Evolutionary conservation across 2,888 invertebrate species (phyloP), one percentile per base, ranked within the genome.

Genomic region (Orthosia incerta): DNA sequence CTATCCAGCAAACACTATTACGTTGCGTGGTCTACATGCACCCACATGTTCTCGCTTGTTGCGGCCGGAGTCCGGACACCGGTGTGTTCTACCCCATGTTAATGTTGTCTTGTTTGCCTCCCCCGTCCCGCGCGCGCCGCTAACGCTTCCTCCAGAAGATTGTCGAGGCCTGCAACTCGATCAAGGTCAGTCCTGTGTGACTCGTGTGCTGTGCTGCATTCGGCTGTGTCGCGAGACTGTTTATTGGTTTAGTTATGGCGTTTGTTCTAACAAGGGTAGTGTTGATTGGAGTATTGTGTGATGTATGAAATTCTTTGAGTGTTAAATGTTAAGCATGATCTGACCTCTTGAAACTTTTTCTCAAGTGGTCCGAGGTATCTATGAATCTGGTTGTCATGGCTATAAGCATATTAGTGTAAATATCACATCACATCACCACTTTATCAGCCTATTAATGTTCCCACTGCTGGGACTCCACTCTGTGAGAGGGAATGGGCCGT

Each of bases 131-230:
- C 88, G 89, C 91, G 89, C 92, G 92, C 90, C 91, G 92, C 91
- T 94, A 93, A 92, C 92, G 93, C 95, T 95, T 94, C 93, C 93
- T 88, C 97, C 98, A 98, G 98, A 98, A 98, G 98, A 98, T 98
- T 97, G 97, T 98, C 97, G 98, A 98, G 97, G 98, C 98, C 97
- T 98, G 98, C 98, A 98, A 98, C 97, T 98, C 98, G 93, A 97
- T 98, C 95, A 98, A 98, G 98, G 98, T 98, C 91, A 95, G 96
- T 96, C 87, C 89, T 84, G 91, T 91, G 92, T 92, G 92, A 83
- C 67, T 82, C 82, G 82, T 76, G 81, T 81, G 72, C 67, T 31
- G 81, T 80, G 68, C 77, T 84, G 80, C 86, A 84, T 87, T 86
- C 83, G 76, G 80, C 86, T 82, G 86, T 84, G 79, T 86, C 84